Percentiles rank a stretch among this genome's conserved stretches.
Evolutionary conservation across 1,140 invertebrate species (phyloP).

Genomic region (Batillaria attramentaria): DNA sequence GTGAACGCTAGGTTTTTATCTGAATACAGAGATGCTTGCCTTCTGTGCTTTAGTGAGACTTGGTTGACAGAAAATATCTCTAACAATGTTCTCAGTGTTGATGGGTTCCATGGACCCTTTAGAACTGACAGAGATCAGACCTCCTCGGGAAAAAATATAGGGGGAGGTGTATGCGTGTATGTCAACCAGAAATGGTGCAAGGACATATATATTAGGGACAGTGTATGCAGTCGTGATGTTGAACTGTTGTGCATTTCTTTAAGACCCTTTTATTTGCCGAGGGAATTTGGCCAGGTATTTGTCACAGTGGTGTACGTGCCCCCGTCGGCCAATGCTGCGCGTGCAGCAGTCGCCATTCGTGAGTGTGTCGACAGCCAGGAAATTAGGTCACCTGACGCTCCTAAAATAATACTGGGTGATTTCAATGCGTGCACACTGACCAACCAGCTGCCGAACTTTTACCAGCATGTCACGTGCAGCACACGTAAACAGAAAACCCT

Average conservation of each 20-base stretch:
- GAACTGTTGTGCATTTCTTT: conserved; percentile 9
- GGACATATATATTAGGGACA: background rate
- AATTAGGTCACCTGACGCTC: background rate
- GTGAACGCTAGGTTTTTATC: too few species aligned
- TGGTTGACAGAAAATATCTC: too few species aligned
- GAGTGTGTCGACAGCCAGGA: background rate
- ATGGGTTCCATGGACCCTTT: background rate
- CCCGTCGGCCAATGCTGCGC: background rate
- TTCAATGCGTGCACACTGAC: conserved; percentile 26
- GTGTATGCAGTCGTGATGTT: background rate
- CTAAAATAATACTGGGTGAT: conserved; percentile 11
- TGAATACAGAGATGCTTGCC: too few species aligned
- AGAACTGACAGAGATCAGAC: background rate
- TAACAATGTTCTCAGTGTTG: background rate
- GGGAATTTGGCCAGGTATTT: conserved; percentile 14
- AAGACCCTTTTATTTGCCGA: background rate
- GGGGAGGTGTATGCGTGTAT: too few species aligned
- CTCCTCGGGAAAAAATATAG: background rate
- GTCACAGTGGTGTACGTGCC: conserved; percentile 8
- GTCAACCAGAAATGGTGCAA: too few species aligned
- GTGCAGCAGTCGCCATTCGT: conserved; percentile 9
- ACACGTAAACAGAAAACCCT: background rate
- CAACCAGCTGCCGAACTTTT: background rate
- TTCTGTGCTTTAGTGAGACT: too few species aligned
- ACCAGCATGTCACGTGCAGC: conserved; percentile 24